Evolutionary conservation across 2,113 vertebrate genomes (phyloP).

Genomic region (Hippoglossus stenolepis): DNA sequence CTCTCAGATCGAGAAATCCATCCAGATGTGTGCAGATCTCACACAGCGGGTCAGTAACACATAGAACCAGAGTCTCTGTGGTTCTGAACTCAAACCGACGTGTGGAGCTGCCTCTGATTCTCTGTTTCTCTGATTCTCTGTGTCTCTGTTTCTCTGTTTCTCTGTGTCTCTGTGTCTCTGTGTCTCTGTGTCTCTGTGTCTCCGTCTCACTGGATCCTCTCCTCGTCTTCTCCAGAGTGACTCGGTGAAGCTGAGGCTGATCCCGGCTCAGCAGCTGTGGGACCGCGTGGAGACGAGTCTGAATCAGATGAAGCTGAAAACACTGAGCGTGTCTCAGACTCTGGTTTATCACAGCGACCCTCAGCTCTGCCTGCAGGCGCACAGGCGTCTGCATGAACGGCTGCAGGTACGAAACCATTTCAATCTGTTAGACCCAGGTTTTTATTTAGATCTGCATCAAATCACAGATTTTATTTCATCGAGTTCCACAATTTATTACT

Average conservation of each 20-base stretch:
- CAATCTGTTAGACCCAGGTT: too few species aligned
- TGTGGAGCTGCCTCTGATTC: too few species aligned
- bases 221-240: constrained; percentile 70
- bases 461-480: too few species aligned
- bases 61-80: too few species aligned
- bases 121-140: too few species aligned
- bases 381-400: constrained; percentile 72
- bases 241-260: constrained; percentile 71
- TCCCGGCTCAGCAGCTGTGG: constrained; percentile 80
- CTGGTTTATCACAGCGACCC: constrained; percentile 72
- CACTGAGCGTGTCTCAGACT: constrained; percentile 71
- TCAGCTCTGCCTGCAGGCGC: constrained; percentile 75
- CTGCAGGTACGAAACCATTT: constrained; percentile 85
- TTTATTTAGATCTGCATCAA: too few species aligned
- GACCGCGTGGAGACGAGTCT: constrained; percentile 69
- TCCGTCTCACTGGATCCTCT: too few species aligned
- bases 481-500: too few species aligned
- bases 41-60: constrained; percentile 5
- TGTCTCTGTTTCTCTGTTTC: background rate
- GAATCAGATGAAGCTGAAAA: constrained; percentile 69
- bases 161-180: too few species aligned
- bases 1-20: constrained; percentile 56
- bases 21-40: constrained; percentile 69
- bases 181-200: too few species aligned
- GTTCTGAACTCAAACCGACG: too few species aligned